Base-by-base conservation (phyloP, 23 tunicate species). In the Trididemnum clinides region DNA sequence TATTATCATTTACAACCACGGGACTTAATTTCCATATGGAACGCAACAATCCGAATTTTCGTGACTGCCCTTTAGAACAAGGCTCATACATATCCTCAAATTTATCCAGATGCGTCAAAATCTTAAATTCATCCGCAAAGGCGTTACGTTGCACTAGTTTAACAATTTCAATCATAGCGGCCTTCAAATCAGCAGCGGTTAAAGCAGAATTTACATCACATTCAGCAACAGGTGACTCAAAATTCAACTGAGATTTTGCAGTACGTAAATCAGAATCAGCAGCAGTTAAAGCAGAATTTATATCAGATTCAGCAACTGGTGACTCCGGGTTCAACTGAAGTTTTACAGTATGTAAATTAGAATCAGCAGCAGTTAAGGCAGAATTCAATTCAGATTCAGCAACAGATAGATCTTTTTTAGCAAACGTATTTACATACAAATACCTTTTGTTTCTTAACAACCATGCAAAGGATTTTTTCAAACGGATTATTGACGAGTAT, bases 381-480 rank as follows among this genome's bases (percentile, higher is more conserved):
- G n/a, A n/a, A n/a, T n/a, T n/a, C 31, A 66, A 66, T 5, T 30
- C 37, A 32, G 22, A 32, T 5, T 66, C 37, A 28, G 37, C 6
- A 6, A 5, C 37, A 29, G 36, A 4, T 6, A 3, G 10, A 29
- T 5, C 6, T 32, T 59, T n/a, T 10, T n/a, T 3, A n/a, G 5
- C 22, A 15, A 4, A 5, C 5, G 5, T 10, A 19, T 29, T 66
- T 31, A 32, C 6, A 3, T 32, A 28, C 36, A 66, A n/a, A 31
- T 28, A 66, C 18, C 37, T 6, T 31, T 66, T 66, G n/a, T 10
- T 29, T 20, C 75, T 15, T 66, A 31, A 10, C 75, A 66, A 23
- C 75, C 81, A 44, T 4, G 57, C 81, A 39, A 38, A 29, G 7
- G 81, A 12, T 36, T 22, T 21, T 74, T 74, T 58, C 58, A 74